phyloP scores from a whole-genome alignment of 2,888 invertebrate genomes.

The Rhingia rostrata region DNA sequence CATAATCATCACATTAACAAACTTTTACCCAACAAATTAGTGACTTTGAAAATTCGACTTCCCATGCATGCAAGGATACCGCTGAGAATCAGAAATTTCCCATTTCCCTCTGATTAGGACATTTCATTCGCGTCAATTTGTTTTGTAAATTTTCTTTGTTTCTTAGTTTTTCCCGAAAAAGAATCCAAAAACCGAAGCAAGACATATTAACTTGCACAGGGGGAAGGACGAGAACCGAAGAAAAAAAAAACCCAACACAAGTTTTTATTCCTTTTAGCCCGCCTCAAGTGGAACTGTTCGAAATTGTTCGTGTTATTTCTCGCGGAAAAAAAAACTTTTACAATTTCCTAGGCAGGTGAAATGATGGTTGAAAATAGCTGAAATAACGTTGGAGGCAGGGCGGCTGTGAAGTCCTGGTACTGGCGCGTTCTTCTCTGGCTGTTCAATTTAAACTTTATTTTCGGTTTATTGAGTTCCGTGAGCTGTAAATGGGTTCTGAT shows the following conservation, averaged over 20 bases:
- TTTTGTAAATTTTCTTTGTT: conserved; percentile 70
- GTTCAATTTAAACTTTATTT: conserved; percentile 75
- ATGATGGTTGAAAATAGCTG: conserved; percentile 74
- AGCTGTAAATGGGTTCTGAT: conserved; percentile 68
- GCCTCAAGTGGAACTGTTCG: conserved; percentile 58
- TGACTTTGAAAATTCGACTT: conserved; percentile 40
- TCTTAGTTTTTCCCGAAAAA: conserved; percentile 18
- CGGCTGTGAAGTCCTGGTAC: not conserved
- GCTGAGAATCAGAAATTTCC: conserved; percentile 29
- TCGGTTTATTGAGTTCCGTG: conserved; percentile 73
- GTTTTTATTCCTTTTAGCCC: conserved; percentile 2
- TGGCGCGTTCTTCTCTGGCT: conserved; percentile 46
- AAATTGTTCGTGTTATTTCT: conserved; percentile 73
- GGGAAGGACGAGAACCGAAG: conserved; percentile 10
- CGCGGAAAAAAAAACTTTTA: conserved; percentile 73
- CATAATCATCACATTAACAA: not conserved
- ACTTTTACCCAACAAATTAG: conserved; percentile 52
- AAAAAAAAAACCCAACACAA: not conserved
- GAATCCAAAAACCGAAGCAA: conserved; percentile 14
- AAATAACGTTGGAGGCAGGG: conserved; percentile 49
- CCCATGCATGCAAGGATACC: not conserved
- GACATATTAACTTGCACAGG: conserved; percentile 55
- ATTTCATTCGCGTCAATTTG: conserved; percentile 73
- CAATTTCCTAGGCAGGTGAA: conserved; percentile 74
- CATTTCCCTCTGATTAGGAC: conserved; percentile 68